These are phyloP conservation scores for Pollimyrus isidori DNA, from an alignment of 2,113 vertebrate species.

Conservation along the genomic window DNA sequence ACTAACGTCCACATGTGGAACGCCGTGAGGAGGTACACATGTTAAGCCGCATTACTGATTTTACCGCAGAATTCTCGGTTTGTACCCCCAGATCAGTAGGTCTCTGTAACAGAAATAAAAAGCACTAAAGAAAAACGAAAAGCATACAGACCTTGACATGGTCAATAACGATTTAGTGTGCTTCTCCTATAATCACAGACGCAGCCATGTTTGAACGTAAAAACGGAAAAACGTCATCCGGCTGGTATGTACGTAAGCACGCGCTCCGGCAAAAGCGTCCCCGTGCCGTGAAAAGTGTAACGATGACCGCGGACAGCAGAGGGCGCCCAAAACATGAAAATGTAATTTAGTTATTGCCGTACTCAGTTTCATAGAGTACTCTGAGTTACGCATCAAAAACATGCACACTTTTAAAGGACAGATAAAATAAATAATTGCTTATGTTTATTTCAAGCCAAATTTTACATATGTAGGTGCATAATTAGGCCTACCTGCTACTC, in stretches of 20 bases:
- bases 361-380: neutral
- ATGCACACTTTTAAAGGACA: neutral
- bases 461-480: neutral
- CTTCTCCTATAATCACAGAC: neutral
- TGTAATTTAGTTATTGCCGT: neutral
- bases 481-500: neutral
- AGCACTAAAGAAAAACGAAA: neutral
- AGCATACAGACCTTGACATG: neutral
- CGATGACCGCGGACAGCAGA: neutral
- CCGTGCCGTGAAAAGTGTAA: neutral
- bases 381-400: neutral
- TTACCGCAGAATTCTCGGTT: neutral
- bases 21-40: too few species aligned
- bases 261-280: neutral
- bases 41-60: neutral
- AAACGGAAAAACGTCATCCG: neutral
- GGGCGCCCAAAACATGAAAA: neutral
- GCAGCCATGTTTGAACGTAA: conserved; percentile 9
- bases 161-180: neutral
- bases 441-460: neutral
- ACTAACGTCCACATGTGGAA: neutral
- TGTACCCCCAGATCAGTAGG: neutral
- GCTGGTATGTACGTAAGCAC: neutral
- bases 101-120: neutral
- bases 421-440: neutral